phyloP scores from a whole-genome alignment of 2,888 invertebrate species.

The Diaphora mendica region DNA sequence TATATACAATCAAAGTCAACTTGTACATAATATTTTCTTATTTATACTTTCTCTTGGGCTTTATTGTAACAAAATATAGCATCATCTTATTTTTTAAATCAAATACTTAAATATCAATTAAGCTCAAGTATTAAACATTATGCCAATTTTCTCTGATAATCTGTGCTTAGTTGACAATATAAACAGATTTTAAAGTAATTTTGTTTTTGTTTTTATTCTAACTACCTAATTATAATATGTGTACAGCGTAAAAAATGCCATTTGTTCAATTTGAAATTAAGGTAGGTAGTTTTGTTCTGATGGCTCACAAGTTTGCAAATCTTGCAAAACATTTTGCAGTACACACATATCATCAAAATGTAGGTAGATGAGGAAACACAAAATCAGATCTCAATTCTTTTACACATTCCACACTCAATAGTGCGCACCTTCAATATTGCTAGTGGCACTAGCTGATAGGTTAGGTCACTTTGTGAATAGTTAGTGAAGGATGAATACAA shows the following conservation, averaged over 20 bases:
- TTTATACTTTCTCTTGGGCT: constrained; percentile 38
- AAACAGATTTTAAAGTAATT: constrained; percentile 36
- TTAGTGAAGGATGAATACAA: neutral
- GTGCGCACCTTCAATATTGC: neutral
- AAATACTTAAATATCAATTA: constrained; percentile 23
- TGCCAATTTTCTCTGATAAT: constrained; percentile 35
- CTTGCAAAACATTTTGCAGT: neutral
- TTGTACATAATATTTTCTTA: constrained; percentile 51
- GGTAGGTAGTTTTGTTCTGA: neutral
- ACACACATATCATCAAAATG: neutral
- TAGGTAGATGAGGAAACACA: neutral
- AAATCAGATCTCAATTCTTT: neutral
- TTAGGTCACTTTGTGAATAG: neutral
- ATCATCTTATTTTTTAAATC: neutral
- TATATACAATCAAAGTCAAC: constrained; percentile 46
- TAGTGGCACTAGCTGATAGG: neutral
- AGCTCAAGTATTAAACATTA: constrained; percentile 21
- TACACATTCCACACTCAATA: neutral
- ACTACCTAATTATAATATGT: constrained; percentile 42
- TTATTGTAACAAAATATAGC: constrained; percentile 29
- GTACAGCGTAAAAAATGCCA: constrained; percentile 64
- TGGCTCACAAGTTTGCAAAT: neutral
- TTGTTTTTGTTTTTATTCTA: constrained; percentile 38
- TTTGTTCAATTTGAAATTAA: constrained; percentile 27
- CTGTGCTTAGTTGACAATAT: constrained; percentile 44